Evolutionary conservation across 2,113 vertebrate genomes (phyloP).

Genomic region (Varanus komodoensis): DNA sequence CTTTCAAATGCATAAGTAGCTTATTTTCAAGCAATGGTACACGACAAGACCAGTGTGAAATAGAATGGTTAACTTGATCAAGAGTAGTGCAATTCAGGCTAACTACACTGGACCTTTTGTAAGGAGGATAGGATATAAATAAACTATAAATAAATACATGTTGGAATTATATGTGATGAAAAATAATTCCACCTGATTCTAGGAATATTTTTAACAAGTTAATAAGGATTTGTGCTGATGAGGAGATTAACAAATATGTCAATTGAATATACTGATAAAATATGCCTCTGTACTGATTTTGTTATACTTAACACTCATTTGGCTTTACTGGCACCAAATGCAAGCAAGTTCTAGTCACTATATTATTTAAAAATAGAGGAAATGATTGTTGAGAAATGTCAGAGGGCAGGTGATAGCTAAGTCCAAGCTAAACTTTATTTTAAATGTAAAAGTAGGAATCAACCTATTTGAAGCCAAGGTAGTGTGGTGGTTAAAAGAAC

Average conservation of each 20-base stretch:
- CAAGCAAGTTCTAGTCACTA: slow-evolving; percentile 43
- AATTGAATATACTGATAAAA: slow-evolving; percentile 33
- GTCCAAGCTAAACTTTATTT: too few species aligned
- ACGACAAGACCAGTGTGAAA: slow-evolving; percentile 44
- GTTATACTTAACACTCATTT: slow-evolving; percentile 61
- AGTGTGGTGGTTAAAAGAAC: too few species aligned
- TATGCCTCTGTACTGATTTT: slow-evolving; percentile 47
- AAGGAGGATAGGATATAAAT: too few species aligned
- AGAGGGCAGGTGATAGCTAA: too few species aligned
- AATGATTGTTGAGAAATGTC: neutral
- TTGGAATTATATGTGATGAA: slow-evolving; percentile 42
- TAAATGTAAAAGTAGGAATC: too few species aligned
- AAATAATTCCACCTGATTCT: slow-evolving; percentile 62
- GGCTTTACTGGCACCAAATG: slow-evolving; percentile 46
- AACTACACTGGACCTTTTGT: too few species aligned
- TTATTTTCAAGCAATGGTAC: slow-evolving; percentile 42
- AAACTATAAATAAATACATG: neutral
- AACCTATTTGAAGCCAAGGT: too few species aligned
- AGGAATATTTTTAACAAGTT: slow-evolving; percentile 59
- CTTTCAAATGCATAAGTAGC: slow-evolving; percentile 66
- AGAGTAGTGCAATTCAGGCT: slow-evolving; percentile 54
- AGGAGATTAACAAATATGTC: slow-evolving; percentile 60
- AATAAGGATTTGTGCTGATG: slow-evolving; percentile 64
- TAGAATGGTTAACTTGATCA: slow-evolving; percentile 58
- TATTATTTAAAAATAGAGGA: slow-evolving; percentile 24